Evolutionary conservation across 2,888 invertebrate species (phyloP).

Genomic region (Nemotelus nigrinus): DNA sequence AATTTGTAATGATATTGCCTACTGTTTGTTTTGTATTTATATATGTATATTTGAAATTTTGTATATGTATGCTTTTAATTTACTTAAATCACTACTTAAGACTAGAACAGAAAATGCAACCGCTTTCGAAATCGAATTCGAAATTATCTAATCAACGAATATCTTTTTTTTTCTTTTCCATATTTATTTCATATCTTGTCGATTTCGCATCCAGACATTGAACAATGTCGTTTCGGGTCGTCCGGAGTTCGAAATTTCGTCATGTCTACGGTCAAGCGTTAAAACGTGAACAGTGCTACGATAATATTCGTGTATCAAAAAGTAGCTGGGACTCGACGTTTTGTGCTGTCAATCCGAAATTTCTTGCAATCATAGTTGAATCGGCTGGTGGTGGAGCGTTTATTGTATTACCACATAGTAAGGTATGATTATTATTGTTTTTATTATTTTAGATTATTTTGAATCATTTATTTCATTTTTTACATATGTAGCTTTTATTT

Average conservation of each 20-base stretch:
- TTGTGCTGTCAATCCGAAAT: constrained; percentile 98
- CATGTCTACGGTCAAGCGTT: constrained; percentile 89
- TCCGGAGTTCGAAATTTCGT: constrained; percentile 97
- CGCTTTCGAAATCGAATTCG: too few species aligned
- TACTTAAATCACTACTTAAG: not conserved
- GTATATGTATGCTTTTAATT: too few species aligned
- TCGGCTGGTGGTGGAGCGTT: constrained; percentile 96
- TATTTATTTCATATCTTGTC: constrained; percentile 3
- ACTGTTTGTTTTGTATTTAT: too few species aligned
- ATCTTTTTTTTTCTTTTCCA: not conserved
- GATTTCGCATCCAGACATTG: not conserved
- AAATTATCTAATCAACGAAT: not conserved
- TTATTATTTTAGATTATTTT: not conserved
- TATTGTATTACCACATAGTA: constrained; percentile 92
- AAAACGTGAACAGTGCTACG: constrained; percentile 96
- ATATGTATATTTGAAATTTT: too few species aligned
- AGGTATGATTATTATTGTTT: constrained; percentile 68
- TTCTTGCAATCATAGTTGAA: constrained; percentile 96
- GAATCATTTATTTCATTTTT: too few species aligned
- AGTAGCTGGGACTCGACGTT: constrained; percentile 99
- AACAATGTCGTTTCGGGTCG: constrained; percentile 94
- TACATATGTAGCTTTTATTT: too few species aligned
- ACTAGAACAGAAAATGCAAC: not conserved
- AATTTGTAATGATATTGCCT: too few species aligned
- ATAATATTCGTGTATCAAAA: constrained; percentile 95